A percentile compares a stretch with the other conserved stretches of the same genome.
Evolutionary conservation across 2,888 invertebrate genomes (phyloP).

Genomic region (Heteropelma amictum): DNA sequence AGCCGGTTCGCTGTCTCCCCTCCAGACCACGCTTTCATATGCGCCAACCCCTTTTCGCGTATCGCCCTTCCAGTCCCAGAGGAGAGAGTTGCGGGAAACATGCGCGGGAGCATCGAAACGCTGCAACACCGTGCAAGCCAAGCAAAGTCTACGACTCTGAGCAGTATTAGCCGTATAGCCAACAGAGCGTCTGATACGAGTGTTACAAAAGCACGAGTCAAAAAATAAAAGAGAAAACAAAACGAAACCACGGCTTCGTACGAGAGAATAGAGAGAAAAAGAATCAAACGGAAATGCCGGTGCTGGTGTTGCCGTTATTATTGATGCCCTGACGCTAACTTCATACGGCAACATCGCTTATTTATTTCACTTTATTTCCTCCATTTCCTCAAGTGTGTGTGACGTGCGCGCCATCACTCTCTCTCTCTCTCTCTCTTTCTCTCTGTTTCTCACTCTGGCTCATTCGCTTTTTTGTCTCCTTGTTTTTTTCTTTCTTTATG

Average conservation of each 20-base stretch:
- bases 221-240: conserved; percentile 5
- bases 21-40: background rate
- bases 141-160: conserved; percentile 20
- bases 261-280: background rate
- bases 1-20: background rate
- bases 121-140: conserved; percentile 21
- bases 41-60: background rate
- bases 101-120: conserved; percentile 47
- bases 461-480: conserved; percentile 1
- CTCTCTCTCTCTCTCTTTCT: background rate
- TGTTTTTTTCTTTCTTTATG: background rate
- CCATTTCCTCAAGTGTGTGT: conserved; percentile 33
- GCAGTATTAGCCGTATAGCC: conserved; percentile 29
- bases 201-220: background rate
- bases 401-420: conserved; percentile 34
- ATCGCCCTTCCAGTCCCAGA: background rate
- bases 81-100: conserved; percentile 46
- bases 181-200: conserved; percentile 7
- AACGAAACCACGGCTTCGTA: background rate
- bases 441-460: background rate
- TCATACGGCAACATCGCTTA: conserved; percentile 47
- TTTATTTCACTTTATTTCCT: conserved; percentile 18
- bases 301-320: conserved; percentile 24
- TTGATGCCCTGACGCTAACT: conserved; percentile 49
- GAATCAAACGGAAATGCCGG: conserved; percentile 20